Percentiles rank a stretch among this genome's conserved stretches.
phyloP scores from a whole-genome alignment of 1,140 invertebrate species.

The Adoxophyes honmai region DNA sequence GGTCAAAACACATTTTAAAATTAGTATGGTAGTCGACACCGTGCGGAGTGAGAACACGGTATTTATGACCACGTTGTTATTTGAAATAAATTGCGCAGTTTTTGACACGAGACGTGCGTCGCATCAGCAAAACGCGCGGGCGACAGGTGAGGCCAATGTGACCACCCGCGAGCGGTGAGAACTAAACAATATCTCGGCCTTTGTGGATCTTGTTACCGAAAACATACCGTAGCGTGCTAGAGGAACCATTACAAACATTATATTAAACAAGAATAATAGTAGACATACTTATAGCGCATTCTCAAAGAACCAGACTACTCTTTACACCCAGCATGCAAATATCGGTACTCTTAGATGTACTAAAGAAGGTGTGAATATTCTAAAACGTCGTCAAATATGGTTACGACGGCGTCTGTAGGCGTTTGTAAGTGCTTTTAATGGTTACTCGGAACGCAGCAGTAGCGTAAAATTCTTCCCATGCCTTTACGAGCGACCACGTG shows the following conservation, averaged over 20 bases:
- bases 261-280: too few relatives aligned
- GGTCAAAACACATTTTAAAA: slow-evolving; percentile 9
- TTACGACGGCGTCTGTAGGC: neutral
- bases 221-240: too few relatives aligned
- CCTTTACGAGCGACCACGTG: slow-evolving; percentile 11
- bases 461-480: slow-evolving; percentile 34
- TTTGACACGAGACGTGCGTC: slow-evolving; percentile 6
- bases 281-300: too few relatives aligned
- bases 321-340: neutral
- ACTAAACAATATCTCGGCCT: neutral
- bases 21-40: slow-evolving; percentile 1
- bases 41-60: neutral
- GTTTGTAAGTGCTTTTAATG: slow-evolving; percentile 1
- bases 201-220: slow-evolving; percentile 8
- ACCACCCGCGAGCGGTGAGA: slow-evolving; percentile 4
- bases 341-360: neutral
- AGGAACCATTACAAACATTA: too few relatives aligned
- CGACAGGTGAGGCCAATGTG: slow-evolving; percentile 4
- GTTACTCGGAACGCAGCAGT: slow-evolving; percentile 17
- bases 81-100: slow-evolving; percentile 11
- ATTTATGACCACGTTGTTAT: neutral
- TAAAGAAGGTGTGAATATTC: slow-evolving; percentile 12
- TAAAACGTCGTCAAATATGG: slow-evolving; percentile 1
- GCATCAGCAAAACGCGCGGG: neutral
- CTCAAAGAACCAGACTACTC: too few relatives aligned